These are phyloP conservation scores for Cheumatopsyche charites DNA, from an alignment of 1,140 invertebrate species.

Conservation along the genomic window DNA sequence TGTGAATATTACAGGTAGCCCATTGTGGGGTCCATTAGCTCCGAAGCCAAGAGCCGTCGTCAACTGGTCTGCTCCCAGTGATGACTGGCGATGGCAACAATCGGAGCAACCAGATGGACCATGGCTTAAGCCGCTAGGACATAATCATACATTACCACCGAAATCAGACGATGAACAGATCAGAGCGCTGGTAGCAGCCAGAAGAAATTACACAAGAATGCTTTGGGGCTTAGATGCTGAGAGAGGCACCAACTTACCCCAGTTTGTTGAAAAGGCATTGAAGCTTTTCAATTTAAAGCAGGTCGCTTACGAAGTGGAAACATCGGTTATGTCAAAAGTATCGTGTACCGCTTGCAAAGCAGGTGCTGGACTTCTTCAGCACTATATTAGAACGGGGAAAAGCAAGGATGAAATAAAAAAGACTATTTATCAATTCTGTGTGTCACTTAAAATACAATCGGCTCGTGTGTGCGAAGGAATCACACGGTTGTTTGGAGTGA, in stretches of 20 bases:
- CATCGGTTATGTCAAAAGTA: conserved; percentile 88
- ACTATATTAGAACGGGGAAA: conserved; percentile 83
- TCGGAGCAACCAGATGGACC: conserved; percentile 61
- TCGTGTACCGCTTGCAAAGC: conserved; percentile 90
- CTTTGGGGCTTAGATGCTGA: conserved; percentile 74
- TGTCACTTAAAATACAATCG: conserved; percentile 83
- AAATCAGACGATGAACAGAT: conserved; percentile 63
- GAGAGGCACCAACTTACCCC: conserved; percentile 70
- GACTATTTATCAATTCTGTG: conserved; percentile 84
- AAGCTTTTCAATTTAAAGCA: conserved; percentile 82
- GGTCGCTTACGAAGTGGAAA: conserved; percentile 80
- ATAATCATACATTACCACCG: conserved; percentile 60
- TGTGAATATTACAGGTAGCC: conserved; percentile 38
- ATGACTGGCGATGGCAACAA: conserved; percentile 61
- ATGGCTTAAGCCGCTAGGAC: conserved; percentile 60
- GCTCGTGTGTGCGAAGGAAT: conserved; percentile 85
- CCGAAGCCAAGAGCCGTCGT: conserved; percentile 54
- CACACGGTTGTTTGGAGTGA: conserved; percentile 81
- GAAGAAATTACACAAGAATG: conserved; percentile 66
- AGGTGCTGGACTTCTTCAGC: conserved; percentile 82
- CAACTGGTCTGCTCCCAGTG: conserved; percentile 62
- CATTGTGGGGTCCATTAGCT: conserved; percentile 43
- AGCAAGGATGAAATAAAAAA: conserved; percentile 84
- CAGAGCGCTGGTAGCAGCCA: conserved; percentile 58
- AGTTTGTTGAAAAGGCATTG: conserved; percentile 81